Evolutionary conservation across 2,113 vertebrate genomes (phyloP).

Genomic region (Sylvicapra grimmia): DNA sequence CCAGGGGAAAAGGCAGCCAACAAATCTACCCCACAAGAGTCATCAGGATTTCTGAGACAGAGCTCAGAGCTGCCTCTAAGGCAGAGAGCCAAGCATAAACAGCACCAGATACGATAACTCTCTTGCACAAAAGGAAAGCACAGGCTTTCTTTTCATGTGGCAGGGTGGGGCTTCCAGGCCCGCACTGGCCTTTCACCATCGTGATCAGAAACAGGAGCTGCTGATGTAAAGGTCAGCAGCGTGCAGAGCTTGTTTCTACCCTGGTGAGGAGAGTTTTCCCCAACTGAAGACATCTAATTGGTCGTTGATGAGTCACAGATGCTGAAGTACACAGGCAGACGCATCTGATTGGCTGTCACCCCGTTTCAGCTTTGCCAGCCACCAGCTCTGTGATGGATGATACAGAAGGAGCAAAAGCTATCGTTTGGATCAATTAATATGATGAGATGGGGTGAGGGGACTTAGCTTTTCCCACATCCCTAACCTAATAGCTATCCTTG

Average conservation of each 20-base stretch:
- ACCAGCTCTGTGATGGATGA: conserved; percentile 47
- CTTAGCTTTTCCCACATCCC: conserved; percentile 14
- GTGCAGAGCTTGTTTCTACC: conserved; percentile 68
- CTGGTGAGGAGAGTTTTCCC: conserved; percentile 60
- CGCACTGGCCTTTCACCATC: conserved; percentile 36
- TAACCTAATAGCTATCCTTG: conserved; percentile 31
- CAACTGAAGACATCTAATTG: conserved; percentile 60
- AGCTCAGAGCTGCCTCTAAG: conserved; percentile 25
- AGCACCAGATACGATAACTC: conserved; percentile 17
- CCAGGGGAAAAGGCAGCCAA: conserved; percentile 31
- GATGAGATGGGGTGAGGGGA: conserved; percentile 17
- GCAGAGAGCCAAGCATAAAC: background rate
- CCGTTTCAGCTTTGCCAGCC: conserved; percentile 42
- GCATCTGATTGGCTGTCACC: conserved; percentile 58
- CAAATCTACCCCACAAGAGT: conserved; percentile 29
- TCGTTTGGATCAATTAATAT: conserved; percentile 62
- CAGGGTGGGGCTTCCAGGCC: conserved; percentile 24
- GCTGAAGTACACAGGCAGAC: conserved; percentile 49
- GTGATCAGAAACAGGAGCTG: conserved; percentile 48
- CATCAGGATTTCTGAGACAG: conserved; percentile 49
- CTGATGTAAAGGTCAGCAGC: conserved; percentile 65
- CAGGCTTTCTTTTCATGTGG: conserved; percentile 35
- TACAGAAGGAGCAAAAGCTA: conserved; percentile 36
- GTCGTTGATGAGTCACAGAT: conserved; percentile 67
- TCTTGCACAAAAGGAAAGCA: conserved; percentile 25